phyloP scores from a whole-genome alignment of 2,113 vertebrate species.

The Stomatorhinus ivindoensis region DNA sequence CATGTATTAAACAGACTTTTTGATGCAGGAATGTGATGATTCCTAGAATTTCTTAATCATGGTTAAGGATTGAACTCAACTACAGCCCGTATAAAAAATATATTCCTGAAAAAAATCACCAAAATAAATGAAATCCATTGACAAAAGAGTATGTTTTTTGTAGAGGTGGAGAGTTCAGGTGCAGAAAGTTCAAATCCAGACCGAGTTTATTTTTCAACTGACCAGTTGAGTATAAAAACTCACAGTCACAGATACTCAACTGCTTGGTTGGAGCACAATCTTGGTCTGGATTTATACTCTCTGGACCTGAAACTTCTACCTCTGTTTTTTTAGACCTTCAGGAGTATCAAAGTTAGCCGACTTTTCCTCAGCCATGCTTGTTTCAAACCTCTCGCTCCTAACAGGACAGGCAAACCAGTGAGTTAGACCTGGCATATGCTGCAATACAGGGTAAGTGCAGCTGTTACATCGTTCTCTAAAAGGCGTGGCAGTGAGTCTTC shows the following conservation, averaged over 20 bases:
- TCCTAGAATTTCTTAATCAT: too few species aligned
- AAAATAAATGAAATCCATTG: too few species aligned
- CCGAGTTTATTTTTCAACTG: not conserved
- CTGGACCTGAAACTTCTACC: not conserved
- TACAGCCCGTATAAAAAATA: too few species aligned
- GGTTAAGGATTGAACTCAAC: too few species aligned
- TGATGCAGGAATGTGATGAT: too few species aligned
- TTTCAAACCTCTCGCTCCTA: not conserved
- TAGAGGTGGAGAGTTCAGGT: not conserved
- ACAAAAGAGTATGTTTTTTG: too few species aligned
- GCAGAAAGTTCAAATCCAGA: not conserved
- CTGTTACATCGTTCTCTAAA: not conserved
- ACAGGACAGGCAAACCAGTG: not conserved
- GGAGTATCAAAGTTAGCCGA: not conserved
- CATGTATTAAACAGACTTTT: too few species aligned
- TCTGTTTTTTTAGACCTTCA: too few species aligned
- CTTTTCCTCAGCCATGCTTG: not conserved
- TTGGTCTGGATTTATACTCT: not conserved
- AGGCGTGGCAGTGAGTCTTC: not conserved
- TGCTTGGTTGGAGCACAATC: not conserved
- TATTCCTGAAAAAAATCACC: too few species aligned
- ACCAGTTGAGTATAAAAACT: not conserved
- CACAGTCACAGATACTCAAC: not conserved
- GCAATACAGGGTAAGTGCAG: not conserved
- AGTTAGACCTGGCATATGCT: not conserved